A percentile compares a stretch with the other conserved stretches of the same genome.
Evolutionary conservation across 2,797 vertebrate genomes (phyloP).

Genomic region (Bovichtus variegatus): DNA sequence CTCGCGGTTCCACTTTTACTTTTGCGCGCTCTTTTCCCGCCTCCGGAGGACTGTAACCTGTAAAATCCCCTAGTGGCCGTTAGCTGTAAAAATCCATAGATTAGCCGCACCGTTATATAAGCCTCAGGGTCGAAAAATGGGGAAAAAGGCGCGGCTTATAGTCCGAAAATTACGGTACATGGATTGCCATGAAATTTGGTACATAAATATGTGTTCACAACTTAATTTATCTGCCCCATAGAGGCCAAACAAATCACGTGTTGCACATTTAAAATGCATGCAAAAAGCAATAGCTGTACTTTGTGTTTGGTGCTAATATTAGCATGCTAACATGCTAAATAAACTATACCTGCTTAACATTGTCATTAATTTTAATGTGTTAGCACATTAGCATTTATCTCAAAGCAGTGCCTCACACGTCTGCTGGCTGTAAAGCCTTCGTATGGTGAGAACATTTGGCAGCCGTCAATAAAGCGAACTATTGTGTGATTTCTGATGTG

Average conservation of each 20-base stretch:
- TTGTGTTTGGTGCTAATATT: background rate
- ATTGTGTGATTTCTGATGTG: constrained; percentile 7
- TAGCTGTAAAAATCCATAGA: no score
- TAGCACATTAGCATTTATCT: background rate
- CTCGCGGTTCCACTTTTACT: no score
- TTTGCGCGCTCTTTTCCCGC: no score
- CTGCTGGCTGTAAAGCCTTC: background rate
- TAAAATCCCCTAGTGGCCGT: no score
- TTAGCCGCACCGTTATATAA: no score
- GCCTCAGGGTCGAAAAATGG: no score
- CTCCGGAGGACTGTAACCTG: no score
- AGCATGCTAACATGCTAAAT: background rate
- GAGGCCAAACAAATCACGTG: background rate
- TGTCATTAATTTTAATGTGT: background rate
- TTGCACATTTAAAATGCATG: background rate
- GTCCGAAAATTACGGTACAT: no score
- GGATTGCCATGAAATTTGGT: background rate
- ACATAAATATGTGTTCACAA: no score
- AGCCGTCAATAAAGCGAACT: constrained; percentile 14
- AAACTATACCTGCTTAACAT: background rate
- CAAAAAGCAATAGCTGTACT: background rate
- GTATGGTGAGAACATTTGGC: constrained; percentile 14
- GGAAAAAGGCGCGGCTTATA: no score
- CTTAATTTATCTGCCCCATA: background rate
- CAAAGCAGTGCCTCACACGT: background rate